These are phyloP conservation scores for Stegostoma tigrinum DNA, from an alignment of 2,113 vertebrate species.

Conservation along the genomic window DNA sequence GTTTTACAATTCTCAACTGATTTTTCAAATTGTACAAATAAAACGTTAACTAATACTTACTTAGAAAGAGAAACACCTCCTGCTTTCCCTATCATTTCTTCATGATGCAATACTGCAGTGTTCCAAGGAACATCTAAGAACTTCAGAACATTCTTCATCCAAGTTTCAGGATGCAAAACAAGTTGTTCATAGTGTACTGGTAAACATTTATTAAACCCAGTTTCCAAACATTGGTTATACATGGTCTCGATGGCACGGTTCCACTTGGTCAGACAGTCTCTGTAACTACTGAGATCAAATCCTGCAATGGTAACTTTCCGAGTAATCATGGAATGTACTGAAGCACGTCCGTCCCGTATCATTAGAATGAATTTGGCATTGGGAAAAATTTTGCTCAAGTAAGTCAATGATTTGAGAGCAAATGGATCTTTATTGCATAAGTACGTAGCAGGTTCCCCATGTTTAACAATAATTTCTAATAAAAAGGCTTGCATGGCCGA, in stretches of 20 bases:
- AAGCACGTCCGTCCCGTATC: conserved; percentile 85
- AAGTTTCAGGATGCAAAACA: conserved; percentile 85
- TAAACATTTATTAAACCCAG: conserved; percentile 73
- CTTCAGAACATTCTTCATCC: conserved; percentile 86
- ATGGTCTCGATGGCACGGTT: conserved; percentile 95
- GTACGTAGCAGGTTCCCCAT: conserved; percentile 85
- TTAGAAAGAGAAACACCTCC: conserved; percentile 95
- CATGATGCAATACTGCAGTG: conserved; percentile 84
- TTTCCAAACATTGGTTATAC: conserved; percentile 93
- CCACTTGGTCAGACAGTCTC: conserved; percentile 96
- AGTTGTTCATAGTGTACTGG: conserved; percentile 87
- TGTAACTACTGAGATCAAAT: conserved; percentile 89
- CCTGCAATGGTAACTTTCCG: conserved; percentile 93
- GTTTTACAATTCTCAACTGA: background rate
- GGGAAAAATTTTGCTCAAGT: conserved; percentile 88
- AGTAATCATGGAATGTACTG: conserved; percentile 96
- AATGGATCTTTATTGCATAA: conserved; percentile 97
- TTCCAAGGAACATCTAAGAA: conserved; percentile 88
- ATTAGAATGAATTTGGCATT: conserved; percentile 91
- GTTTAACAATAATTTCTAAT: conserved; percentile 91
- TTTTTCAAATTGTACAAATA: background rate
- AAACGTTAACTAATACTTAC: conserved; percentile 62
- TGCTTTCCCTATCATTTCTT: conserved; percentile 93
- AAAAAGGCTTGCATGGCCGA: conserved; percentile 94
- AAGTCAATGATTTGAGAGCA: conserved; percentile 85